Conservation (phyloP, 2,113 vertebrate genomes). For the Pelvicachromis taeniatus region DNA sequence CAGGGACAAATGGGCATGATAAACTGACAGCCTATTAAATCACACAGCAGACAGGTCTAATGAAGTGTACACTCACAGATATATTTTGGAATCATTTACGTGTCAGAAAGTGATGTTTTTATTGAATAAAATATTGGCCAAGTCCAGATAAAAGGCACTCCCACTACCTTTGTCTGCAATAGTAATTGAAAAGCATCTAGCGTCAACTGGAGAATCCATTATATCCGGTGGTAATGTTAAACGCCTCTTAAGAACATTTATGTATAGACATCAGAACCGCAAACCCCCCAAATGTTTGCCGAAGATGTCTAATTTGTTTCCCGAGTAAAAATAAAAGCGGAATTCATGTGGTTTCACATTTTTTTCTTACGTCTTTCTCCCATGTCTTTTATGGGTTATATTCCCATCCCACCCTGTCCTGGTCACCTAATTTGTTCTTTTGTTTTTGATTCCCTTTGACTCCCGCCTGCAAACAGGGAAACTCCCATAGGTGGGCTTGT, state of each 20-base stretch:
- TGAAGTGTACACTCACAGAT: not conserved
- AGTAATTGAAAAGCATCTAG: not conserved
- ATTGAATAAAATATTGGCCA: not conserved
- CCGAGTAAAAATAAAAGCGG: not conserved
- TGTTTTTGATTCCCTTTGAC: constrained; percentile 47
- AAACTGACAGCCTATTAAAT: constrained; percentile 4
- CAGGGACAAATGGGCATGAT: not conserved
- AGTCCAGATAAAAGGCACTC: not conserved
- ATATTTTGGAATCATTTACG: not conserved
- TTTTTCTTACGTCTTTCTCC: not conserved
- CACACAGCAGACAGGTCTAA: not conserved
- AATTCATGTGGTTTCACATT: constrained; percentile 3
- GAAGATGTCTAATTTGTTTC: constrained; percentile 16
- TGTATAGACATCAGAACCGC: constrained; percentile 10
- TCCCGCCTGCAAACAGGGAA: not conserved
- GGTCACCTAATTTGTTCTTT: constrained; percentile 30
- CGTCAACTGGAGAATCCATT: constrained; percentile 30
- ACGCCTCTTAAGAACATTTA: not conserved
- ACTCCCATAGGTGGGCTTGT: constrained; percentile 60
- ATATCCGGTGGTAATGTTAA: constrained; percentile 1
- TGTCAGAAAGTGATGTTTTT: not conserved
- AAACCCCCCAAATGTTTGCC: not conserved
- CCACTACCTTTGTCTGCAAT: not conserved
- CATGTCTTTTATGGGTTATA: constrained; percentile 1
- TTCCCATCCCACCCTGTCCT: constrained; percentile 42